Base-by-base conservation (phyloP, 1,140 invertebrate genomes). In the Venustaconcha ellipsiformis region DNA sequence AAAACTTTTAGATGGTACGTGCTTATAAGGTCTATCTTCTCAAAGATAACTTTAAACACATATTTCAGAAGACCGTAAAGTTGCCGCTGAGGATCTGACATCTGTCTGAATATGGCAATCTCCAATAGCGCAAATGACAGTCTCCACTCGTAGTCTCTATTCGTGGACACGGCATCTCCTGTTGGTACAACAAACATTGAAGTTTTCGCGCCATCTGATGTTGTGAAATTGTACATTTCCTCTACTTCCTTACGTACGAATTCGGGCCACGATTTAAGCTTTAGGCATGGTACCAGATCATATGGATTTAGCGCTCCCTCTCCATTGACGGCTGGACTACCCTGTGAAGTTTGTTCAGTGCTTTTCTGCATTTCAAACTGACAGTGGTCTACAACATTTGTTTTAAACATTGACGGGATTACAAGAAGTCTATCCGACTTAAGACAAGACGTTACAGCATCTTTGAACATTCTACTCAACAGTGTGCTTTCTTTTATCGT, bases 61-160 rank as follows among this genome's bases (percentile, higher is more conserved):
- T 67, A 67, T 67, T 67, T 67, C 2, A 56, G n/a, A n/a, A 67
- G 55, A 12, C 66, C 66, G 14, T 67, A 67, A 18, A 67, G 48
- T 18, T 18, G 66, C 48, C 55, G 55, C 26, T 67, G 66, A 14
- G 57, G 66, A 20, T 17, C 8, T 57, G 20, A 56, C 8, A 67
- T 14, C 26, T 67, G 66, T 26, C 20, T 55, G 18, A 67, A 67
- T 13, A 67, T 67, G n/a, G 57, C 66, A 37, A 67, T 67, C 26
- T 67, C 66, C 18, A 67, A 12, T 6, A 67, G 18, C 8, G 66
- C n/a, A 56, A 67, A 67, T 5, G 66, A 67, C 3, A 67, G 4
- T 17, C 66, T n/a, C 66, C 55, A 67, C 18, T 67, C 66, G 18
- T 20, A 11, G 26, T 67, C 48, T 20, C 66, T 67, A 4, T 12